Evolutionary conservation across 92 coral and sea anemone species (phyloP).

Genomic region (Heteractis magnifica): DNA sequence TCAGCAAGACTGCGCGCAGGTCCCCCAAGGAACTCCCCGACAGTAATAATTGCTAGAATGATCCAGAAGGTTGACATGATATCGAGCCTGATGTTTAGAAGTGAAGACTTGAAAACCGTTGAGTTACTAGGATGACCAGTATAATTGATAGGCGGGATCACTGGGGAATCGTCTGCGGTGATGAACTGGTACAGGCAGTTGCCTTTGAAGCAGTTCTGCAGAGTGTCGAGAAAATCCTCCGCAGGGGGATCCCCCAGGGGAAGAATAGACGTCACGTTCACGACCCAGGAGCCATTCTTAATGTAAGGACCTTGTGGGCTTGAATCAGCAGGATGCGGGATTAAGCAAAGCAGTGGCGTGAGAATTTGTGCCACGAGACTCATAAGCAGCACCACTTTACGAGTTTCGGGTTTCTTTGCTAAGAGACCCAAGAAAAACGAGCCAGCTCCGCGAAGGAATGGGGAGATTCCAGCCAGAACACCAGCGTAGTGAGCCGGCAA

Average conservation of each 20-base stretch:
- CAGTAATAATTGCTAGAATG: slow-evolving; percentile 43
- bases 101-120: slow-evolving; percentile 1
- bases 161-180: slow-evolving; percentile 15
- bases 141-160: neutral
- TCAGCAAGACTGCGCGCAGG: slow-evolving; percentile 72
- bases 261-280: slow-evolving; percentile 5
- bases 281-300: neutral
- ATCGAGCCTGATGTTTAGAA: slow-evolving; percentile 31
- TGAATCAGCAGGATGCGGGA: slow-evolving; percentile 36
- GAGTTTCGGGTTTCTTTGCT: slow-evolving; percentile 51
- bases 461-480: slow-evolving; percentile 48
- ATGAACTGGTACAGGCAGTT: slow-evolving; percentile 21
- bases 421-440: slow-evolving; percentile 45
- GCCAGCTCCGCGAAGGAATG: slow-evolving; percentile 56
- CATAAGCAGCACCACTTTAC: slow-evolving; percentile 39
- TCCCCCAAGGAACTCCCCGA: slow-evolving; percentile 70
- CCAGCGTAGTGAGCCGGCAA: slow-evolving; percentile 55
- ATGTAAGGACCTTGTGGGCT: neutral
- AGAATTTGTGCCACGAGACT: slow-evolving; percentile 35
- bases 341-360: slow-evolving; percentile 43
- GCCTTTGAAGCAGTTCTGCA: slow-evolving; percentile 27
- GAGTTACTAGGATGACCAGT: slow-evolving; percentile 2
- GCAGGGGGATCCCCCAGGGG: slow-evolving; percentile 27
- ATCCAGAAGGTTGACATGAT: slow-evolving; percentile 42
- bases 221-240: slow-evolving; percentile 21